Evolutionary conservation across 2,797 vertebrate species (phyloP), one percentile per base, ranked within the genome.

Genomic region (Hozukius guyotensis): DNA sequence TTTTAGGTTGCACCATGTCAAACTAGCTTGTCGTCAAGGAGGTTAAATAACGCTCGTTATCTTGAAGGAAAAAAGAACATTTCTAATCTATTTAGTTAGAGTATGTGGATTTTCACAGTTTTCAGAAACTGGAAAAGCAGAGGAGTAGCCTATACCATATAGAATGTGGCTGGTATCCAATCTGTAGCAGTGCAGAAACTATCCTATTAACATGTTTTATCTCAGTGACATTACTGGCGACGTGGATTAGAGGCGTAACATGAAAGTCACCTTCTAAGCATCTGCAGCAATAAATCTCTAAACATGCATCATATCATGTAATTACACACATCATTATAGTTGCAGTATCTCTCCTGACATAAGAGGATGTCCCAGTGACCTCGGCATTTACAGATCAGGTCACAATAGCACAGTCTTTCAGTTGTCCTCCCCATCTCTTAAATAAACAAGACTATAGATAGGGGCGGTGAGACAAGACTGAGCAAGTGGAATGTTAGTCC

Each of bases 191-290:
- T 61, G 36, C 29, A 66, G 46, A 72, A 62, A 75, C n/a, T 3
- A 63, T 42, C 25, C 59, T 11, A 32, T 42, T 29, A 68, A 20
- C 6, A 7, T 20, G n/a, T 36, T 53, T 74, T 60, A 72, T 83
- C 52, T 75, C 59, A 75, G 18, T 66, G 29, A 72, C 63, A 24
- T 65, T 59, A 61, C 27, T 20, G 77, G 1, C 25, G 6, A 6
- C 25, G 61, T 11, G 59, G 70, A 31, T 74, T 59, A 27, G 32
- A 49, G 49, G 32, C 68, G 64, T 78, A 38, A 72, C 8, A 42
- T 74, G 65, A 85, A 85, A 72, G 79, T 88, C 70, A 83, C 77
- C 83, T 82, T 83, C 57, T 13, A 8, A 61, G 16, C 66, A 49
- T 70, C 72, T 60, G 14, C 62, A 25, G 65, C 27, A 24, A 49